A percentile compares a stretch with the other conserved stretches of the same genome.
Conservation (phyloP, 1,140 invertebrate species). For the Triops longicaudatus region DNA sequence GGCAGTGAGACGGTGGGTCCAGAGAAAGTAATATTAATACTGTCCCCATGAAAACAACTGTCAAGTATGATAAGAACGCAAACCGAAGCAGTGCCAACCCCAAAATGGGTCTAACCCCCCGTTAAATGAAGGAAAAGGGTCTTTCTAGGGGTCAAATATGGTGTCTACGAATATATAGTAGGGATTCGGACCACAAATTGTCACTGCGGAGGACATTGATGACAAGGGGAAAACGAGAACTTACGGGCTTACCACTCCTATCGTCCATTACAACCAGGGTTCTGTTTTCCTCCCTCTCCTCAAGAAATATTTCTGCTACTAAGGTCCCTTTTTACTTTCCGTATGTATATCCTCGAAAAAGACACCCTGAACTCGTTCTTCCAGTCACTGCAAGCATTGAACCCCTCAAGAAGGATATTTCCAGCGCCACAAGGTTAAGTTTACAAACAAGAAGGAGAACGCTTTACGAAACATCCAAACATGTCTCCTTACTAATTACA, state of each 20-base stretch:
- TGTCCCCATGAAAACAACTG: slow-evolving; percentile 8
- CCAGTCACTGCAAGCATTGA: too few species aligned
- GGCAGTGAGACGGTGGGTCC: not conserved
- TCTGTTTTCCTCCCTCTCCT: not conserved
- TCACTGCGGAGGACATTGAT: not conserved
- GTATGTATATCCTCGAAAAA: not conserved
- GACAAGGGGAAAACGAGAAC: not conserved
- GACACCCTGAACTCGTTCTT: too few species aligned
- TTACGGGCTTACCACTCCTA: not conserved
- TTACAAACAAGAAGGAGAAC: too few species aligned
- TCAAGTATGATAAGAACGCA: not conserved
- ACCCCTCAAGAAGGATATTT: too few species aligned
- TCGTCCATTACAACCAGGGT: not conserved
- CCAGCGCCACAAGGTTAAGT: too few species aligned
- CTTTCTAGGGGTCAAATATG: not conserved
- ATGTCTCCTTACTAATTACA: too few species aligned
- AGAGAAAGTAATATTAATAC: slow-evolving; percentile 3
- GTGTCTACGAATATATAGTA: not conserved
- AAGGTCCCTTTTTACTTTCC: not conserved
- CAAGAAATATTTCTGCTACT: not conserved
- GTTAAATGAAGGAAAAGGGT: not conserved
- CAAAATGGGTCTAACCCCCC: not conserved
- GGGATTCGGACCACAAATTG: slow-evolving; percentile 1
- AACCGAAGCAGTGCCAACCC: not conserved
- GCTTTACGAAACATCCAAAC: too few species aligned